Evolutionary conservation across 2,888 invertebrate genomes (phyloP).

Genomic region (Griposia aprilina): DNA sequence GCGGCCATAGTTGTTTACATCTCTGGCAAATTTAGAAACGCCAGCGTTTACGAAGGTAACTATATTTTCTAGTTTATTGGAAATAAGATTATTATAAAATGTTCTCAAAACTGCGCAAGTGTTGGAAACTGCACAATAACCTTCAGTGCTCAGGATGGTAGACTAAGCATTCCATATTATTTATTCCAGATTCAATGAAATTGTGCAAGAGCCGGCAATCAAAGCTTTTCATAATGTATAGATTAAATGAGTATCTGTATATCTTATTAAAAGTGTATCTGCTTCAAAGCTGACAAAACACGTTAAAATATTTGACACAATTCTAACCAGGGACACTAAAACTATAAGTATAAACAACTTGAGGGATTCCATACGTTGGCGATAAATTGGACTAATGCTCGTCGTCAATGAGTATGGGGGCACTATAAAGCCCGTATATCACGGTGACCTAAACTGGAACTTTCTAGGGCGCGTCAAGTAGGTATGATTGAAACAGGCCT

Average conservation of each 20-base stretch:
- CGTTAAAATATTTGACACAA: constrained; percentile 12
- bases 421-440: constrained; percentile 14
- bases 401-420: not conserved
- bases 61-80: not conserved
- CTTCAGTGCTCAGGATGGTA: not conserved
- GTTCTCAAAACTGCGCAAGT: no score
- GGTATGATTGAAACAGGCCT: not conserved
- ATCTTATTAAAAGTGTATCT: no score
- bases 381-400: constrained; percentile 15
- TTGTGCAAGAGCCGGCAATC: not conserved
- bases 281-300: constrained; percentile 13
- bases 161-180: not conserved
- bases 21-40: no score
- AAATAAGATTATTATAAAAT: not conserved
- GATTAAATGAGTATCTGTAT: not conserved
- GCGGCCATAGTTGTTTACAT: no score
- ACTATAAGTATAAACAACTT: constrained; percentile 34
- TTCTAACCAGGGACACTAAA: constrained; percentile 27
- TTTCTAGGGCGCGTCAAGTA: not conserved
- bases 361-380: constrained; percentile 48
- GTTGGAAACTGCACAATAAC: not conserved
- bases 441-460: constrained; percentile 27
- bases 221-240: not conserved
- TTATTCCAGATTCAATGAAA: not conserved
- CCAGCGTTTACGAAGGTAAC: no score